Conservation (phyloP, 2,113 vertebrate genomes). For the Corythoichthys haematopterus region DNA sequence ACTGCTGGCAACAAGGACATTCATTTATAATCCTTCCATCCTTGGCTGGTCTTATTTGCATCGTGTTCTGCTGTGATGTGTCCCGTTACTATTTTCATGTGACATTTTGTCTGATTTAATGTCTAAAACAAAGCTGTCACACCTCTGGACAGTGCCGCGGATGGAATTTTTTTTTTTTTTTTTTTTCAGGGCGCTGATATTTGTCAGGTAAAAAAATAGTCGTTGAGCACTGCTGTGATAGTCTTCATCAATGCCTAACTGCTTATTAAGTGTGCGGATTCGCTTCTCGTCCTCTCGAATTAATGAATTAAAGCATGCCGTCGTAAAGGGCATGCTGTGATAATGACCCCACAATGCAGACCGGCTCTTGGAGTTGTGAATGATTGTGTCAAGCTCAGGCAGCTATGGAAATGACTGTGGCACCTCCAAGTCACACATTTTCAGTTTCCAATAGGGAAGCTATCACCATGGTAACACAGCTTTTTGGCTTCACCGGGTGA, state of each 20-base stretch:
- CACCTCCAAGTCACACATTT: slow-evolving; percentile 59
- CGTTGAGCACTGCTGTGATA: slow-evolving; percentile 10
- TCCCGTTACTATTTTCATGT: slow-evolving; percentile 24
- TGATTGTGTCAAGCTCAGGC: slow-evolving; percentile 26
- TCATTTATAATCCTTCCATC: slow-evolving; percentile 29
- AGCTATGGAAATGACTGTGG: slow-evolving; percentile 50
- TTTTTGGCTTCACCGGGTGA: slow-evolving; percentile 56
- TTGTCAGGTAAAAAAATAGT: slow-evolving; percentile 14
- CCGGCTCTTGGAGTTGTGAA: slow-evolving; percentile 30
- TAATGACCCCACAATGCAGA: slow-evolving; percentile 22
- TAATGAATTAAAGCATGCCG: slow-evolving; percentile 28
- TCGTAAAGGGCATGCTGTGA: slow-evolving; percentile 19
- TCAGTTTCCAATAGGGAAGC: slow-evolving; percentile 41
- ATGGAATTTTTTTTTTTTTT: slow-evolving; percentile 15
- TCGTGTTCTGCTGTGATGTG: slow-evolving; percentile 37
- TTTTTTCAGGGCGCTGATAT: neutral
- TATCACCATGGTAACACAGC: slow-evolving; percentile 59
- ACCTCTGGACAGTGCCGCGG: neutral
- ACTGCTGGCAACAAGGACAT: slow-evolving; percentile 28
- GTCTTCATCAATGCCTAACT: slow-evolving; percentile 25
- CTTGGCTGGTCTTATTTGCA: slow-evolving; percentile 33
- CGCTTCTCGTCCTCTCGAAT: slow-evolving; percentile 10
- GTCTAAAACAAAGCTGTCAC: slow-evolving; percentile 19
- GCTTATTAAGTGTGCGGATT: slow-evolving; percentile 26
- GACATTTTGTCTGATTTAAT: slow-evolving; percentile 27